Conservation (phyloP, 2,797 vertebrate species). For the Intellagama lesueurii region DNA sequence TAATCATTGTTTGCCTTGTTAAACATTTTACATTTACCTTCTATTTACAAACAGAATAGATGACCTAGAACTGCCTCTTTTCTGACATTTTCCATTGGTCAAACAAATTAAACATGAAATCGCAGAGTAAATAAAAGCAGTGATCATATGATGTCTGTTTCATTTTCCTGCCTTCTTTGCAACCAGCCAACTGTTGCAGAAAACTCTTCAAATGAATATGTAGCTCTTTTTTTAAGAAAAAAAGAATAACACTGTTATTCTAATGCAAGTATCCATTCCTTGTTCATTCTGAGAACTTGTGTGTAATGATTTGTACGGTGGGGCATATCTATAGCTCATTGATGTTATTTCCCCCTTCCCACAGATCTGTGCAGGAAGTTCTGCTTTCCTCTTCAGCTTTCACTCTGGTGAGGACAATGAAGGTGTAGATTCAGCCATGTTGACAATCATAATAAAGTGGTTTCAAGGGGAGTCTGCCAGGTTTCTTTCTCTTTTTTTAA, state of each 20-base stretch:
- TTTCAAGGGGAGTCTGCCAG: background rate
- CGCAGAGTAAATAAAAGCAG: slow-evolving; percentile 15
- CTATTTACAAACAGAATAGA: slow-evolving; percentile 76
- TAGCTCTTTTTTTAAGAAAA: too few relatives aligned
- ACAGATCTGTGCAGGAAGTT: background rate
- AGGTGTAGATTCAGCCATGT: background rate
- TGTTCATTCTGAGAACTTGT: too few relatives aligned
- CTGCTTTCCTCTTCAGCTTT: background rate
- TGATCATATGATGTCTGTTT: slow-evolving; percentile 5
- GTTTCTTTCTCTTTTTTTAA: background rate
- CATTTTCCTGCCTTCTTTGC: slow-evolving; percentile 30
- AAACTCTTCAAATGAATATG: background rate
- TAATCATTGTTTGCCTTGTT: slow-evolving; percentile 71
- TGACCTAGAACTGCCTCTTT: slow-evolving; percentile 68
- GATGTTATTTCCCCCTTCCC: too few relatives aligned
- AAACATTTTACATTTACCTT: slow-evolving; percentile 70
- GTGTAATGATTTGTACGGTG: too few relatives aligned
- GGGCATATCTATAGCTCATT: background rate
- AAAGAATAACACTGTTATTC: background rate
- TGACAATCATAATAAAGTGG: too few relatives aligned
- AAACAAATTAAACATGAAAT: slow-evolving; percentile 54
- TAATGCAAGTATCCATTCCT: background rate
- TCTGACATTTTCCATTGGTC: slow-evolving; percentile 53
- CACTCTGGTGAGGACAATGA: background rate
- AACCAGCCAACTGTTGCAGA: slow-evolving; percentile 7